A percentile compares a stretch with the other conserved stretches of the same genome.
Conservation (phyloP, 2,797 vertebrate genomes). For the Takifugu ocellatus region DNA sequence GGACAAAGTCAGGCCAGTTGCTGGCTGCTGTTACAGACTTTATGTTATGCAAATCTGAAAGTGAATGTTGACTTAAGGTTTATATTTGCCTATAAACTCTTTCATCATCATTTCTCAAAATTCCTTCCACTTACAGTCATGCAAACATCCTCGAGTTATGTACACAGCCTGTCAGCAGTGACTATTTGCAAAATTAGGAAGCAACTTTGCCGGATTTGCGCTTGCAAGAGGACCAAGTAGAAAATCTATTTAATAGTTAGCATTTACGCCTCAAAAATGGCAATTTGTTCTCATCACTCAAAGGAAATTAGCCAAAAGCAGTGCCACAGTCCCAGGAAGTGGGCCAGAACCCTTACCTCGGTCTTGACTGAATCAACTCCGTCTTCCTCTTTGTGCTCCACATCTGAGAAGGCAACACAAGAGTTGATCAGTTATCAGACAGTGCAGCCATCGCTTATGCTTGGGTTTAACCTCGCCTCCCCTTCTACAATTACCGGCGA, state of each 20-base stretch:
- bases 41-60: slow-evolving; percentile 2
- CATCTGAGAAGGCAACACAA: slow-evolving; percentile 73
- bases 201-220: background rate
- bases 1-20: background rate
- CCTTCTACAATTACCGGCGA: background rate
- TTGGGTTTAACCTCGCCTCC: background rate
- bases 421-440: slow-evolving; percentile 55
- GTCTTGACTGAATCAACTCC: slow-evolving; percentile 66
- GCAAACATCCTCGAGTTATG: slow-evolving; percentile 1
- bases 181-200: background rate
- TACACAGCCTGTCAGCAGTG: slow-evolving; percentile 2
- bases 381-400: slow-evolving; percentile 79
- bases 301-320: slow-evolving; percentile 2
- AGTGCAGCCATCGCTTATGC: slow-evolving; percentile 32
- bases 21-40: background rate
- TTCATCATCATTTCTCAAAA: slow-evolving; percentile 1
- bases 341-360: slow-evolving; percentile 72
- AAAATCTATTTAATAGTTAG: background rate
- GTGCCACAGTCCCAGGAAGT: slow-evolving; percentile 16
- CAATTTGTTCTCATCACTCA: slow-evolving; percentile 13
- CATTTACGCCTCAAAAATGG: background rate
- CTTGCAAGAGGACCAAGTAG: background rate
- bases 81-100: background rate
- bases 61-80: background rate
- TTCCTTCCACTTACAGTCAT: background rate